Evolutionary conservation across 2,888 invertebrate species (phyloP), one percentile per base, ranked within the genome.

Genomic region (Harpalus rubripes): DNA sequence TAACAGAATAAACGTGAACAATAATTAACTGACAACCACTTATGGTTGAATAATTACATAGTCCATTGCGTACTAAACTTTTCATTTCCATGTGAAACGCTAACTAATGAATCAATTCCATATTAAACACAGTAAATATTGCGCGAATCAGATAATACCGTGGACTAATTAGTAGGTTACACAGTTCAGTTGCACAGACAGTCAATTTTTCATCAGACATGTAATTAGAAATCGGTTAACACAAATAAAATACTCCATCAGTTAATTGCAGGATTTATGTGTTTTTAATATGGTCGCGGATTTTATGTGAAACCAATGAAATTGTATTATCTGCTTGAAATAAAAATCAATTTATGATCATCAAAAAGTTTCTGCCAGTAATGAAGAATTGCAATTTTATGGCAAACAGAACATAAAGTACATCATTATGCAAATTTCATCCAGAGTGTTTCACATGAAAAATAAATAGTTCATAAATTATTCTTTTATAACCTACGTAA

Each of bases 101-200:
- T 18, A 18, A 18, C n/a, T 18, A 76, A 76, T 76, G 76, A 76
- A 10, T 76, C 26, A 44, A 44, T 76, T 52, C 16, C 52, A 76
- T 52, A 52, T 76, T 76, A 76, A 76, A 76, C 76, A 44, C 76
- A 44, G 44, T 52, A 76, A 76, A 76, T 76, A 76, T 52, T 74
- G 12, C 22, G 16, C 7, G 26, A 76, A 76, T 52, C 76, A 52
- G 76, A 76, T 76, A 76, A 15, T 18, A 76, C 39, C 18, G 16
- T 26, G 76, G 18, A 0, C 41, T 56, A 76, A 76, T 76, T 76
- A 76, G 26, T 58, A 68, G 68, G n/a, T 68, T 68, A 68, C n/a
- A 68, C 6, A 68, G 39, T 68, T 68, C 44, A 12, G 39, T 81
- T 81, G 41, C 26, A 16, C 26, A n/a, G 39, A 79, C 79, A 26